A percentile compares a stretch with the other conserved stretches of the same genome.
phyloP scores from a whole-genome alignment of 2,888 invertebrate genomes.

The Theretra japonica region DNA sequence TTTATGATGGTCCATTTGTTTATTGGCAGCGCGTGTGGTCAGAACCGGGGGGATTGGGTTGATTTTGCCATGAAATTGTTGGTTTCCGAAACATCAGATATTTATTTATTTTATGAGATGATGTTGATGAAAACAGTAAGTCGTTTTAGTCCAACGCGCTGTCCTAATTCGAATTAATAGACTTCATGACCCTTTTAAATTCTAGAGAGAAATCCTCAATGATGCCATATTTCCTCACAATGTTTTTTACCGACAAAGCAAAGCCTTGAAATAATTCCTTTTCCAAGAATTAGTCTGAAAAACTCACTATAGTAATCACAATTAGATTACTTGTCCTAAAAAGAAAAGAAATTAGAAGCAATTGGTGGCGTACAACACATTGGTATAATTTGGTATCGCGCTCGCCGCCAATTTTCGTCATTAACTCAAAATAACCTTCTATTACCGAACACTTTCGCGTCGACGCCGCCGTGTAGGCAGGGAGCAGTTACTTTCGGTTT shows the following conservation, averaged over 20 bases:
- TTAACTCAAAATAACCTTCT: conserved; percentile 28
- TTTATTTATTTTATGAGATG: no score
- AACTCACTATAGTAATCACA: not conserved
- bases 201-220: no score
- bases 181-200: no score
- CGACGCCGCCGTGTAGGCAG: not conserved
- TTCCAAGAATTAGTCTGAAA: not conserved
- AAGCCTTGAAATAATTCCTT: not conserved
- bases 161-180: no score
- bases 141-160: no score
- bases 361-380: conserved; percentile 10
- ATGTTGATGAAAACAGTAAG: no score
- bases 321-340: not conserved
- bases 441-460: conserved; percentile 17
- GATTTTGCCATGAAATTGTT: no score
- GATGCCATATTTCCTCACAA: no score
- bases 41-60: no score
- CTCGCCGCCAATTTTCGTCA: conserved; percentile 20
- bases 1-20: no score
- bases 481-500: not conserved
- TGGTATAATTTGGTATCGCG: conserved; percentile 18
- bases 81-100: no score
- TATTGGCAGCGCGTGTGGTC: no score
- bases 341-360: conserved; percentile 3
- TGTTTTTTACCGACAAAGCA: not conserved